Conservation (phyloP, 1,140 invertebrate genomes). For the Lepidurus couesii region DNA sequence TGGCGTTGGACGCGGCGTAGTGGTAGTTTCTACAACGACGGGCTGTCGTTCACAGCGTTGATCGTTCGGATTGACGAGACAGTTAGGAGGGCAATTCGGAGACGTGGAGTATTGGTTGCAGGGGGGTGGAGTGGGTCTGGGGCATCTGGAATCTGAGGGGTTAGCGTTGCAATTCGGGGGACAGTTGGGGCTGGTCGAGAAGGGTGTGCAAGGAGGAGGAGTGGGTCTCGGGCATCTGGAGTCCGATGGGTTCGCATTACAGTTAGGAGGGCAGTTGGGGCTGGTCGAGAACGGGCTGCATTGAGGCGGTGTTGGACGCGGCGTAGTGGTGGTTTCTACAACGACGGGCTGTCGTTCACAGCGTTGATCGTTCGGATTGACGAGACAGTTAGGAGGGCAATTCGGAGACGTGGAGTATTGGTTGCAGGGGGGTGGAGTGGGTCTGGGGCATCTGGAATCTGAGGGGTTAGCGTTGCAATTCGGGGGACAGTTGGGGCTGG, state of each 20-base stretch:
- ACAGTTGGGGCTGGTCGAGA: not conserved
- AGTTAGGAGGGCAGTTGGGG: not conserved
- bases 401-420: not conserved
- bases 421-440: not conserved
- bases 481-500: not conserved
- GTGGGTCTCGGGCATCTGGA: not conserved
- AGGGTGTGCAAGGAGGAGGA: not conserved
- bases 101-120: not conserved
- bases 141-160: not conserved
- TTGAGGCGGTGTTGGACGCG: not conserved
- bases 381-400: not conserved
- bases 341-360: not conserved
- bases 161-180: not conserved
- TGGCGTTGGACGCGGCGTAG: not conserved
- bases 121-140: not conserved
- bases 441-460: not conserved
- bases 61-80: not conserved
- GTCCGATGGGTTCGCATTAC: not conserved
- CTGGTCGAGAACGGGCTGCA: not conserved
- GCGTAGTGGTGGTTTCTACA: not conserved
- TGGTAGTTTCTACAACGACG: constrained; percentile 1
- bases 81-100: not conserved
- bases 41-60: not conserved
- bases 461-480: not conserved
- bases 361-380: not conserved